These are phyloP conservation scores for Dipodomys merriami DNA, from an alignment of 2,113 vertebrate species.

Conservation along the genomic window DNA sequence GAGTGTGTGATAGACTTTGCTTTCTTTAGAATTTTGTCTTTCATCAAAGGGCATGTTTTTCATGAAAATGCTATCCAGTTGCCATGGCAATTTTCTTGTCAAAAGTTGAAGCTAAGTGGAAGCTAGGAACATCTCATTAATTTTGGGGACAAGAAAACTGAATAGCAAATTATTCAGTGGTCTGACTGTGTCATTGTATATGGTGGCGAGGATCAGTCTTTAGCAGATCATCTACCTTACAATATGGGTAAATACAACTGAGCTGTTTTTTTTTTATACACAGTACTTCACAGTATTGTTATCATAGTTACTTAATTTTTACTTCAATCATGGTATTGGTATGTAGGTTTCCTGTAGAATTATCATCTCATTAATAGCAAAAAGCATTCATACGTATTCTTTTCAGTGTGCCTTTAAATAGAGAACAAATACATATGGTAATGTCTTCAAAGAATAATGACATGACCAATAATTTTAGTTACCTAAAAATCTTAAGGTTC, in stretches of 20 bases:
- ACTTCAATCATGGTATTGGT: background rate
- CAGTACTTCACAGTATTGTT: background rate
- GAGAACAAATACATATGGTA: background rate
- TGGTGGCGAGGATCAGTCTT: background rate
- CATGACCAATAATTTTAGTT: too few relatives aligned
- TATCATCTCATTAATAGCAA: background rate
- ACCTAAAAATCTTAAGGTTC: too few relatives aligned
- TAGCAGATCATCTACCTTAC: background rate
- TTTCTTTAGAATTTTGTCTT: background rate
- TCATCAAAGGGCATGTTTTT: background rate
- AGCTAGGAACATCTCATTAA: background rate
- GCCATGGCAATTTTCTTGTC: background rate
- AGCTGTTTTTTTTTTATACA: background rate
- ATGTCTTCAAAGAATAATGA: background rate
- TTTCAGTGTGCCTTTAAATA: background rate
- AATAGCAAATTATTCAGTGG: background rate
- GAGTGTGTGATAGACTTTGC: background rate
- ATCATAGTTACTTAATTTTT: background rate
- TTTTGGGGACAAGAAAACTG: background rate
- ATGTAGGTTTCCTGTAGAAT: background rate
- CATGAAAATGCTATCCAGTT: background rate
- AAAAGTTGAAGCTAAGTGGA: background rate
- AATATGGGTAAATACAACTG: background rate
- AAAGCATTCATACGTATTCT: background rate
- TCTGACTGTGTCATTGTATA: background rate